A percentile compares a stretch with the other conserved stretches of the same genome.
phyloP scores from a whole-genome alignment of 2,888 invertebrate genomes.

The Polydesmus complanatus region DNA sequence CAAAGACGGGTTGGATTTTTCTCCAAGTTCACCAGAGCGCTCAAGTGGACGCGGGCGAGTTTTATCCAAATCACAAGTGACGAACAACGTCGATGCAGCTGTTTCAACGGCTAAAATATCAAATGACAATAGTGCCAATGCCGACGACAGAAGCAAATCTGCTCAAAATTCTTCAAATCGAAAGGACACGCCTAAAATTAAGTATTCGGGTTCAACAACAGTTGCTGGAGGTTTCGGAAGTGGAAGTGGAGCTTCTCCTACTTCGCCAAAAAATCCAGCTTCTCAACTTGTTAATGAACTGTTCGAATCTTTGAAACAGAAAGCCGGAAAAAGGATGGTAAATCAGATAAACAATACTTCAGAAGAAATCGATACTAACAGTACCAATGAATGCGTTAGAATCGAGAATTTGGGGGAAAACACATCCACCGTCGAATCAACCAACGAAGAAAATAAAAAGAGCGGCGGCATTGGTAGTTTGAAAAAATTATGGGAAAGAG shows the following conservation, averaged over 20 bases:
- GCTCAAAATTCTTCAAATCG: background rate
- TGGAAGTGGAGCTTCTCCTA: slow-evolving; percentile 3
- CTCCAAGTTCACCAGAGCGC: background rate
- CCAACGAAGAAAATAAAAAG: slow-evolving; percentile 47
- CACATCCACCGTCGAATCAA: slow-evolving; percentile 24
- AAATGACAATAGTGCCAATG: no score
- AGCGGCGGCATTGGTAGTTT: slow-evolving; percentile 84
- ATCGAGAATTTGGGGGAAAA: slow-evolving; percentile 19
- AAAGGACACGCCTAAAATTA: background rate
- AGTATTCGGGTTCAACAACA: background rate
- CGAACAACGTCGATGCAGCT: background rate
- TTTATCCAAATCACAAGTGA: background rate
- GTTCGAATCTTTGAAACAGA: slow-evolving; percentile 65
- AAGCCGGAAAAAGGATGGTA: slow-evolving; percentile 32
- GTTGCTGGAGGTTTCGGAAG: no score
- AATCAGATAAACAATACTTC: background rate
- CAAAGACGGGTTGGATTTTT: background rate
- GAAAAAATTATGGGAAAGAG: slow-evolving; percentile 79
- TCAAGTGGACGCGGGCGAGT: background rate
- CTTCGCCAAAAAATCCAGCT: slow-evolving; percentile 41
- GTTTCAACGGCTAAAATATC: background rate
- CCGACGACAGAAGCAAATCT: no score
- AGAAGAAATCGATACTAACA: slow-evolving; percentile 4
- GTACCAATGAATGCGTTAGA: background rate
- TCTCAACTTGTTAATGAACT: slow-evolving; percentile 67